Percentiles rank a stretch among this genome's conserved stretches.
Conservation (phyloP, 2,797 vertebrate species). For the Macroramphosus scolopax region DNA sequence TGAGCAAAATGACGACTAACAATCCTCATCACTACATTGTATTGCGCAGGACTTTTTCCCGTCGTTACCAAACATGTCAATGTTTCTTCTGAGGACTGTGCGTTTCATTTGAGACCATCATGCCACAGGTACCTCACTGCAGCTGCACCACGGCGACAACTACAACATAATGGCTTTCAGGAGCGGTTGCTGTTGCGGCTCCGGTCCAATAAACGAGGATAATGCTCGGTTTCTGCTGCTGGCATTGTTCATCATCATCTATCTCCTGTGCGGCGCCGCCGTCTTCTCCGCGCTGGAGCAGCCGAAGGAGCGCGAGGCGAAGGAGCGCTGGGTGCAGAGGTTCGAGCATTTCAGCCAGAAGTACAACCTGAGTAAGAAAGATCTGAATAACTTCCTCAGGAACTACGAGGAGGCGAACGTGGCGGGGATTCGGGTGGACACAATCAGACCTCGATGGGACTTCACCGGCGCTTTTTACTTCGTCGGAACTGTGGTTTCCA, state of each 20-base stretch:
- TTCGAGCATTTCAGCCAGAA: slow-evolving; percentile 85
- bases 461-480: slow-evolving; percentile 94
- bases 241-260: slow-evolving; percentile 84
- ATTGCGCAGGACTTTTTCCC: too few species aligned
- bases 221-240: slow-evolving; percentile 90
- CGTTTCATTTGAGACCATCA: slow-evolving; percentile 37
- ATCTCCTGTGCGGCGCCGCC: slow-evolving; percentile 90
- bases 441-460: slow-evolving; percentile 88
- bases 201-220: slow-evolving; percentile 85
- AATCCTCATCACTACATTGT: too few species aligned
- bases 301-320: slow-evolving; percentile 85
- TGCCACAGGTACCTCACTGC: slow-evolving; percentile 47
- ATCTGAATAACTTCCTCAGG: slow-evolving; percentile 84
- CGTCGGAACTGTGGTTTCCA: slow-evolving; percentile 94
- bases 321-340: slow-evolving; percentile 85
- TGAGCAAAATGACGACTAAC: too few species aligned
- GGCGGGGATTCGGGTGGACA: slow-evolving; percentile 87
- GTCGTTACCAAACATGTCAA: too few species aligned
- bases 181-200: slow-evolving; percentile 78
- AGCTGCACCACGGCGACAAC: slow-evolving; percentile 43
- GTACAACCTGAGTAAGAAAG: slow-evolving; percentile 85
- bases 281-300: slow-evolving; percentile 93
- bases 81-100: slow-evolving; percentile 13
- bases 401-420: slow-evolving; percentile 88
- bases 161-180: slow-evolving; percentile 82